Evolutionary conservation across 2,113 vertebrate genomes (phyloP).

Genomic region (Gavialis gangeticus): DNA sequence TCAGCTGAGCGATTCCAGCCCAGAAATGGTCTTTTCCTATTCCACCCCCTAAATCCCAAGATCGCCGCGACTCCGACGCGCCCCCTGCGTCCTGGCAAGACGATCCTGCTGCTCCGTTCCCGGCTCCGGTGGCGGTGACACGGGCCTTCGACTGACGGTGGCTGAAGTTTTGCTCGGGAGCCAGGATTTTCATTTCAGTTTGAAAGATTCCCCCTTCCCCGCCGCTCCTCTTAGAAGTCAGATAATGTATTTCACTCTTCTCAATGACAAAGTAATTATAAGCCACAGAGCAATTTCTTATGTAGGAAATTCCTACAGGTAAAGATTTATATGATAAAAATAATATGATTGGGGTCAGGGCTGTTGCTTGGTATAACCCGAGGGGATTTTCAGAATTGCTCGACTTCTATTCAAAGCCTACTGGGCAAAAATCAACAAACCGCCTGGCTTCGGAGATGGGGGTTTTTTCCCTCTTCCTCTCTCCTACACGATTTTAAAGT

Average conservation of each 20-base stretch:
- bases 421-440: conserved; percentile 59
- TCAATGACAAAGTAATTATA: conserved; percentile 49
- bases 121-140: background rate
- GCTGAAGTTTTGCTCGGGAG: background rate
- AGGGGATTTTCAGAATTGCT: conserved; percentile 65
- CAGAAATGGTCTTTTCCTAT: rapidly evolving
- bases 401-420: conserved; percentile 59
- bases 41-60: rapidly evolving
- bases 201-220: background rate
- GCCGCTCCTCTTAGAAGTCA: background rate
- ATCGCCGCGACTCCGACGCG: rapidly evolving
- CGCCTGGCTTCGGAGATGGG: conserved; percentile 56
- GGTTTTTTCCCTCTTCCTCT: conserved; percentile 34
- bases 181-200: background rate
- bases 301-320: conserved; percentile 63
- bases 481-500: conserved; percentile 46
- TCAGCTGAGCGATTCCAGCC: too few species aligned
- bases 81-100: rapidly evolving
- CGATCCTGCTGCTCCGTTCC: background rate
- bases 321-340: conserved; percentile 61
- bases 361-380: conserved; percentile 66
- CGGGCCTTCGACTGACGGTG: background rate
- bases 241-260: background rate
- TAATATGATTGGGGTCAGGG: conserved; percentile 55
- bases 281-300: conserved; percentile 7